Evolutionary conservation across 2,888 invertebrate species (phyloP).

Genomic region (Lithophane leautieri): DNA sequence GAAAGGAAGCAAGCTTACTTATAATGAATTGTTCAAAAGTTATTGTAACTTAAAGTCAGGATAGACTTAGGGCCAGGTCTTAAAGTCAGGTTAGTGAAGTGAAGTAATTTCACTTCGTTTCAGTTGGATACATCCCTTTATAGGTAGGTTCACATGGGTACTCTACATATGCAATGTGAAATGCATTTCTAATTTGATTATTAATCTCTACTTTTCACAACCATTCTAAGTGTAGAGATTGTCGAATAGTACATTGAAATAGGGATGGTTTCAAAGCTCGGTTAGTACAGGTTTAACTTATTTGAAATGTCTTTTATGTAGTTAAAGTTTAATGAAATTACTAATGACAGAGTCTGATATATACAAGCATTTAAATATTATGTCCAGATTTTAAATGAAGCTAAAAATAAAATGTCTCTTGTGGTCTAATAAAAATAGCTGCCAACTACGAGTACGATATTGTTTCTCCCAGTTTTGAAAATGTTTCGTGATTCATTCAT

Average conservation of each 20-base stretch:
- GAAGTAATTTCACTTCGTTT: background rate
- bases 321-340: background rate
- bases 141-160: background rate
- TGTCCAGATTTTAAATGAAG: background rate
- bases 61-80: background rate
- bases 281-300: background rate
- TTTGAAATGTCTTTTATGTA: background rate
- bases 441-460: background rate
- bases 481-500: background rate
- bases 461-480: background rate
- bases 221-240: slow-evolving; percentile 21
- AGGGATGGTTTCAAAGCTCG: background rate
- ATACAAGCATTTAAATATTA: slow-evolving; percentile 3
- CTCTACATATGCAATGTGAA: slow-evolving; percentile 20
- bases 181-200: slow-evolving; percentile 43
- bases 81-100: background rate
- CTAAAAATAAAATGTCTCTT: slow-evolving; percentile 12
- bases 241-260: slow-evolving; percentile 4
- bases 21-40: slow-evolving; percentile 12
- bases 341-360: background rate
- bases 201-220: slow-evolving; percentile 31
- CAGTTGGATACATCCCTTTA: slow-evolving; percentile 8
- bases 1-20: slow-evolving; percentile 41
- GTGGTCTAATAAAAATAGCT: slow-evolving; percentile 11
- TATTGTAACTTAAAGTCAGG: slow-evolving; percentile 7